Percentiles rank a stretch among this genome's conserved stretches.
These are phyloP conservation scores for Pollenia griseotomentosa DNA, from an alignment of 2,888 invertebrate species.

Conservation along the genomic window DNA sequence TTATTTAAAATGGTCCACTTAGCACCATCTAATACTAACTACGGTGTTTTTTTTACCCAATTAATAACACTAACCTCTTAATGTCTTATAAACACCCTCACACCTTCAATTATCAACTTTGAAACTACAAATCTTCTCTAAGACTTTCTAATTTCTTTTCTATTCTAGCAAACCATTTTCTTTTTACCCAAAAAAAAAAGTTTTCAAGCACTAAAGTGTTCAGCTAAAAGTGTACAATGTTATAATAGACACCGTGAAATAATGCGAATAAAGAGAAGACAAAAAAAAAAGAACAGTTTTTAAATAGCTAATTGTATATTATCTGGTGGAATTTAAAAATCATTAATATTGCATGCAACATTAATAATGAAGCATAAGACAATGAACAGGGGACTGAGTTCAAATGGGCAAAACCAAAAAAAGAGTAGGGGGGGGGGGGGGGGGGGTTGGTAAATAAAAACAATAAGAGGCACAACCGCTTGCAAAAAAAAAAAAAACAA, in stretches of 20 bases:
- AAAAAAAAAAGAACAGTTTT: slow-evolving; percentile 34
- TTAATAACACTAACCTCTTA: neutral
- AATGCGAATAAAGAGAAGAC: neutral
- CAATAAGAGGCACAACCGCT: slow-evolving; percentile 11
- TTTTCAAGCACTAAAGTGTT: neutral
- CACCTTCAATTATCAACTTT: slow-evolving; percentile 14
- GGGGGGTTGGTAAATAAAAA: neutral
- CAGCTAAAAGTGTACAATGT: slow-evolving; percentile 19
- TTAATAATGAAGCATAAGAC: slow-evolving; percentile 62
- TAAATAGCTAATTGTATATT: slow-evolving; percentile 61
- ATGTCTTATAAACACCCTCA: slow-evolving; percentile 33
- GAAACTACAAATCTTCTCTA: slow-evolving; percentile 3
- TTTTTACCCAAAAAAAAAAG: neutral
- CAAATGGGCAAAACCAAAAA: neutral
- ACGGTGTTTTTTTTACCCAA: neutral
- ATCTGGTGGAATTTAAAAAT: slow-evolving; percentile 63
- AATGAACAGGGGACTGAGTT: slow-evolving; percentile 23
- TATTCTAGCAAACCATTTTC: neutral
- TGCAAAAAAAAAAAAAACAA: slow-evolving; percentile 78
- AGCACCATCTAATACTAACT: neutral
- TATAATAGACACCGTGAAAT: slow-evolving; percentile 13
- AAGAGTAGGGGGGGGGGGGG: neutral
- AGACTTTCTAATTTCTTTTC: slow-evolving; percentile 48
- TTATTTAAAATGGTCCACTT: neutral
- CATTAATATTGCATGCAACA: slow-evolving; percentile 69